Base-by-base conservation (phyloP, 2,797 vertebrate species). In the Poecile montanus region DNA sequence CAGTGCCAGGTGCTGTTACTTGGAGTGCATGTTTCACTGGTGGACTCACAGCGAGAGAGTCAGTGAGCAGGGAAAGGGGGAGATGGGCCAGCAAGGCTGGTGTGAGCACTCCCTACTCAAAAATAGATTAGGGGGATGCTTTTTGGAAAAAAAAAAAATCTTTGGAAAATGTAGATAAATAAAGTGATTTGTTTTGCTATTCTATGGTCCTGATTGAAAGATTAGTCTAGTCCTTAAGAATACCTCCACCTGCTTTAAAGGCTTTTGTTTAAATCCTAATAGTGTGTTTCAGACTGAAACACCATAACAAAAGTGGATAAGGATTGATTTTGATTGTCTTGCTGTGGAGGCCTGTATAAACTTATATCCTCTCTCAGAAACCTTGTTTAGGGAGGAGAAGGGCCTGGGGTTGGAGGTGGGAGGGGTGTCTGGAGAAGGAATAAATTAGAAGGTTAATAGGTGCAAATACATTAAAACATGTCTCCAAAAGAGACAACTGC, bases 391-490 rank as follows among this genome's bases (percentile, higher is more conserved):
- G 29, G 20, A 87, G 14, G 13, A 85, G 27, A 87, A 82, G 50
- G 44, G 76, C 10, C 44, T 85, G 38, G 9, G 29, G 44, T 25
- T 82, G 36, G 48, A 94, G 20, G 13, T 51, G 47, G 58, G 36
- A 94, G 14, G 30, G 22, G 25, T 75, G 30, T 66, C 25, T 56
- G 54, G 62, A 90, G 67, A 44, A 78, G 26, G 29, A 90, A 86
- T 48, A 6, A 74, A 88, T 88, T 72, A 91, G 25, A 88, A 83
- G 34, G 25, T 71, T 86, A 88, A 86, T 15, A 81, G 19, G 36
- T 63, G 42, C 57, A 88, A 89, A 73, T 86, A 78, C n/a, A 90
- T 91, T 92, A 88, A 88, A 95, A 76, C 10, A 48, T 20, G 34
- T 60, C 56, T 94, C 53, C n/a, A 13, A 61, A 91, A 78, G 71